Base-by-base conservation (phyloP, 1,140 invertebrate species). In the Hylaeus anthracinus region DNA sequence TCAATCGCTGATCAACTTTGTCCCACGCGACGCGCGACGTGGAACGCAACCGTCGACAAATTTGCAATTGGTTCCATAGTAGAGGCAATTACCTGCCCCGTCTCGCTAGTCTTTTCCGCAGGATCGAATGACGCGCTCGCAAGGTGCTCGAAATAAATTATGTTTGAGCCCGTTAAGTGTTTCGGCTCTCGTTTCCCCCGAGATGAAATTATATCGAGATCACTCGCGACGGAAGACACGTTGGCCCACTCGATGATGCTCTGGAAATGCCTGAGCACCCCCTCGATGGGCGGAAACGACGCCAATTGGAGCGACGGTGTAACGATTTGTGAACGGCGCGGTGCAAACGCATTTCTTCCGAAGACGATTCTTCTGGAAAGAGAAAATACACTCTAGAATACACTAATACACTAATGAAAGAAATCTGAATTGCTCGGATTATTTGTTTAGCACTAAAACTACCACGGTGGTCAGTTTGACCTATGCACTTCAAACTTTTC, bases 1-100 rank as follows among this genome's bases (percentile, higher is more conserved):
- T 58, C 87, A 80, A 88, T 89, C 76, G 74, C 83, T 85, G 82
- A 90, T 88, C 81, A 80, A 86, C 78, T 88, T 85, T 26, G 26
- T 75, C 63, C 67, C 79, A 86, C 83, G 85, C 61, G 67, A 82
- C 79, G 71, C 71, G 86, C 86, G 14, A 56, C 4, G 86, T 87
- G 85, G 56, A 61, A 69, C 70, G 26, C 26, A 26, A 26, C 26
- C 26, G 12, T 14, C 60, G 69, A 71, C 61, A 78, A 90, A 88
- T 87, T 72, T 88, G 70, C 69, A 83, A 86, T 72, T 80, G 14
- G 51, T 65, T 72, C 71, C 55, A 56, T 41, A 51, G 51, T 14
- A 39, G 1, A 15, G 26, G 51, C 48, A 72, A 79, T 79, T 72
- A 65, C 12, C 2, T n/a, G 3, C 8, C n/a, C 43, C 10, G 3